phyloP scores from a whole-genome alignment of 2,797 vertebrate genomes.

The Enteromius mattozi region DNA sequence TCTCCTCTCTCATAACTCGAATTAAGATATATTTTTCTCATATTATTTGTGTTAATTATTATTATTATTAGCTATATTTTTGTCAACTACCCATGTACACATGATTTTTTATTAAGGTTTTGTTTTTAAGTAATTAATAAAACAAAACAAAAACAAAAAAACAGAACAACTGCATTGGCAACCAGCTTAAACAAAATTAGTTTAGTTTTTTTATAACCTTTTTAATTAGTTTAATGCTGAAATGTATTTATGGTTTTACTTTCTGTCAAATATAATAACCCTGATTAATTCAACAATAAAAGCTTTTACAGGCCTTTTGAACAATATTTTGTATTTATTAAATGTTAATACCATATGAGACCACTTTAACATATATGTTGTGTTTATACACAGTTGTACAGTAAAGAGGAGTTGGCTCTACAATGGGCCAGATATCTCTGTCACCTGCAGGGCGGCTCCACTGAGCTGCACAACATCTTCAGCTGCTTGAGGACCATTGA shows the following conservation, averaged over 20 bases:
- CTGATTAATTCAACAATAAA: neutral
- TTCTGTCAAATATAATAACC: neutral
- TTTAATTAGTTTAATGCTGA: neutral
- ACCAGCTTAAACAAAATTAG: no score
- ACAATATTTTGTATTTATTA: neutral
- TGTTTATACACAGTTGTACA: constrained; percentile 65
- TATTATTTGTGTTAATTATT: no score
- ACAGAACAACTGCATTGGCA: no score
- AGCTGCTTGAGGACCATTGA: constrained; percentile 88
- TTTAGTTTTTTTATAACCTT: no score
- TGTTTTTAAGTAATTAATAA: no score
- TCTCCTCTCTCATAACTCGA: no score
- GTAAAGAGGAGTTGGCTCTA: constrained; percentile 73
- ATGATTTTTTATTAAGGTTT: no score
- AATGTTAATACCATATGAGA: neutral
- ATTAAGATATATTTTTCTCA: no score
- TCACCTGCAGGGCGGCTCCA: constrained; percentile 81
- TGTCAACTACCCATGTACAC: no score
- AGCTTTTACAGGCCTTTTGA: neutral
- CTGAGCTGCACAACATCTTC: constrained; percentile 86
- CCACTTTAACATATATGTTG: neutral
- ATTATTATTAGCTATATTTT: no score
- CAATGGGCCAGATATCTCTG: constrained; percentile 85
- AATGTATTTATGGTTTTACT: neutral
- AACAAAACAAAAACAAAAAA: no score